Base-by-base conservation (phyloP, 2,113 vertebrate genomes). In the Crotalus viridis region DNA sequence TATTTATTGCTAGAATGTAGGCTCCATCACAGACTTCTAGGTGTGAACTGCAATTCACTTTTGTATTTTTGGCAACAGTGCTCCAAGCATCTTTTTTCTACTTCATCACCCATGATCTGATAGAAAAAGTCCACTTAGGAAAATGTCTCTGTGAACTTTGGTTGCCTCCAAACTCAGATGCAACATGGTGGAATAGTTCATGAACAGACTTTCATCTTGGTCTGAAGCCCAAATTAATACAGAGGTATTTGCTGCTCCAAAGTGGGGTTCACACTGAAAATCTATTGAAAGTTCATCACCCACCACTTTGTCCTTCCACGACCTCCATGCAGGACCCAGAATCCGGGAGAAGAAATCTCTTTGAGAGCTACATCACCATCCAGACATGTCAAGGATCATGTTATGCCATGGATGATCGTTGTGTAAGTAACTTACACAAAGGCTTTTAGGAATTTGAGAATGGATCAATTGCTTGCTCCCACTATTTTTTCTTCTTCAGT, bases 371-470 rank as follows among this genome's bases (percentile, higher is more conserved):
- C 61, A n/a, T 64, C 61, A 59, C 8, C 57, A 24, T 9, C 57
- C 26, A 64, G 61, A 64, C 28, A 64, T 24, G 21, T 9, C 22
- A 59, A 59, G 57, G 22, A 26, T 64, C 61, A 64, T 13, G 26
- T 28, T 28, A 64, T 64, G 10, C 61, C 57, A 59, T 26, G 57
- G 57, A 59, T 26, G 57, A 59, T 24, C 3, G 8, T 59, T 26
- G 57, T 0, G 7, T 56, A 19, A 59, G 8, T 24, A 24, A 61
- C 22, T 51, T 43, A 52, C 22, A 51, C 24, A 1, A 21, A 26
- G 87, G 91, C 89, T 92, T 85, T 92, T 81, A 95, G 86, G 12
- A 69, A n/a, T n/a, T 69, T 4, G 64, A 59, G 56, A 95, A 89
- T 91, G 55, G 94, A 86, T 88, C 87, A 93, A 43, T 81, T 43